phyloP scores from a whole-genome alignment of 2,888 invertebrate genomes.

The Cheilosia vulpina region DNA sequence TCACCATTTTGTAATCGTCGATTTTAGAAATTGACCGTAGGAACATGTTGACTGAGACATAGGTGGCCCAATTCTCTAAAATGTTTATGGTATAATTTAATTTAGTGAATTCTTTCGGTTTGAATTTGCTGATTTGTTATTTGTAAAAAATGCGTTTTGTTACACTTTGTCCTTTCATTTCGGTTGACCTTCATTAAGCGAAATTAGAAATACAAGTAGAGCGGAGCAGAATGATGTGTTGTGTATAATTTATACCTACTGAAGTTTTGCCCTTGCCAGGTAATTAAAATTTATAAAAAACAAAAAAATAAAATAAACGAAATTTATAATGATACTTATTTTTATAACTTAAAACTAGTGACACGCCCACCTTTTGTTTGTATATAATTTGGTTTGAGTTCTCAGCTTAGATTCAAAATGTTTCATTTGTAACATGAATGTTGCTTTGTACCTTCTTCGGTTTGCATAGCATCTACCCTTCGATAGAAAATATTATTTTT shows the following conservation, averaged over 20 bases:
- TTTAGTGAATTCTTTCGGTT: constrained; percentile 62
- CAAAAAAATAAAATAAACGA: neutral
- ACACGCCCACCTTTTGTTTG: constrained; percentile 9
- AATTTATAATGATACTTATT: neutral
- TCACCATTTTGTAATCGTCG: constrained; percentile 99
- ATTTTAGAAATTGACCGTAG: constrained; percentile 99
- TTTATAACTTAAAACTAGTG: constrained; percentile 21
- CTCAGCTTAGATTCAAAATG: neutral
- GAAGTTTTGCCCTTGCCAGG: neutral
- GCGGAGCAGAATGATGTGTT: constrained; percentile 2
- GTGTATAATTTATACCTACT: constrained; percentile 4
- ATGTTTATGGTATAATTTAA: constrained; percentile 78
- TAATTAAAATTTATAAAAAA: neutral
- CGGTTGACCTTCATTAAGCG: constrained; percentile 35
- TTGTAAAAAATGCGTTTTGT: constrained; percentile 11
- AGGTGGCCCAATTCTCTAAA: constrained; percentile 92
- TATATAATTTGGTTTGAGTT: no score
- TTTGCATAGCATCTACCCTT: no score
- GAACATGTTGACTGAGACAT: constrained; percentile 97
- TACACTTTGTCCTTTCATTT: constrained; percentile 19
- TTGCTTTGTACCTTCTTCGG: no score
- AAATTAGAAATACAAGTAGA: constrained; percentile 1
- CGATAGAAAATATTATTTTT: no score
- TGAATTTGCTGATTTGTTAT: constrained; percentile 35
- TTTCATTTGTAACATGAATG: no score